Base-by-base conservation (phyloP, 2,113 vertebrate genomes). In the Rhabdornis inornatus region DNA sequence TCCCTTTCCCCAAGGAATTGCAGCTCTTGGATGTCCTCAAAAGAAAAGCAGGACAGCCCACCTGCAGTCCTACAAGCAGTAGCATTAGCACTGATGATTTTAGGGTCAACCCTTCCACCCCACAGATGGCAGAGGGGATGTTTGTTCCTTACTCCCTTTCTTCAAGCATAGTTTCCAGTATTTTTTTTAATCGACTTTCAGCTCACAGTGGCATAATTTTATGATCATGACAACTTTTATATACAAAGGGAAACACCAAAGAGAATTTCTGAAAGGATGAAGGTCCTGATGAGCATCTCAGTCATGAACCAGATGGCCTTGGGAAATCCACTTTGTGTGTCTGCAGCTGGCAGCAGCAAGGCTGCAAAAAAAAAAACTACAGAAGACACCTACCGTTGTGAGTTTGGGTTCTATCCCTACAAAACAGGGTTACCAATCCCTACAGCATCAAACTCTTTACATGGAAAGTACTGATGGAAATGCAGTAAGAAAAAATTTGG, bases 1-100 rank as follows among this genome's bases (percentile, higher is more conserved):
- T 77, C 79, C 70, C 72, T 95, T 96, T 97, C 61, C 93, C 89
- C 85, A 52, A 28, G 75, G 64, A 83, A 89, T 76, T 94, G 70
- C 64, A 83, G 64, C 94, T 95, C 95, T 35, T 24, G 66, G 15
- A 72, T 7, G 8, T 8, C 40, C 80, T 50, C 59, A 61, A 49
- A 80, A 89, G 56, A 57, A 45, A 60, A 89, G 31, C 33, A 70
- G 49, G 74, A 33, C 71, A 96, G 95, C 83, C 90, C 95, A 97
- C 92, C 94, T 95, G 87, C 92, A 45, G 87, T 30, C 86, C 87
- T 15, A 53, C 61, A 61, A 68, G 76, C 52, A 69, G 68, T 2
- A 61, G 45, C 71, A 57, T 50, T 21, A 53, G 55, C n/a, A 8
- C 9, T 57, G 45, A 27, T 91, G 35, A 45, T 76, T 79, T 65